Evolutionary conservation across 2,888 invertebrate species (phyloP), one percentile per base, ranked within the genome.

Genomic region (Ichneumon xanthorius): DNA sequence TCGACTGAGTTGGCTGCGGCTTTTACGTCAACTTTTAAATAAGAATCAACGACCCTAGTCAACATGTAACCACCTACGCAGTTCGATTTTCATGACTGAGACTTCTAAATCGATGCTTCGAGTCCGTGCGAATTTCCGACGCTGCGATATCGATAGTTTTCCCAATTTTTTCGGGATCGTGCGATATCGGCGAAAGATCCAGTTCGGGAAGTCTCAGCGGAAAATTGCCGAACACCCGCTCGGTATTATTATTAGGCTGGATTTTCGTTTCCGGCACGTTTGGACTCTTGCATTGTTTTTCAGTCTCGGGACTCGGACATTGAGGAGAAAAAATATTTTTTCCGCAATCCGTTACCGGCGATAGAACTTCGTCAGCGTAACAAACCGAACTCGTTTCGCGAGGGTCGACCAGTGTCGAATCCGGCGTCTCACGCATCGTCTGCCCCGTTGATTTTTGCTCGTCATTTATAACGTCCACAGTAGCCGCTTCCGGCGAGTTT

Each of bases 341-440:
- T 19, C 3, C 63, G 22, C 30, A 19, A 22, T 84, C 67, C 11
- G 55, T 70, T 22, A 55, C 40, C 33, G n/a, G 65, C 72, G 80
- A 84, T 3, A 80, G 48, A n/a, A 80, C 16, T 26, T 84, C 75
- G 45, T 84, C 80, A 19, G 72, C 76, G 65, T 70, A 55, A 48
- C 65, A 80, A 70, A 80, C n/a, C 50, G 80, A 84, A 55, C 84
- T 84, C 5, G 84, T 55, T 16, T 84, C 72, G 37, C 55, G 67
- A 7, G 50, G 6, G 3, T 50, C 33, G 16, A 37, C 71, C 26
- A 72, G 16, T 33, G 71, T 79, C 63, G 71, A 72, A 22, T 70
- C 19, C 9, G 61, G 14, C 33, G 61, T 19, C 37, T 71, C 19
- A 6, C 16, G 33, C 16, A 22, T 37, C 61, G 50, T 16, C 37